These are phyloP conservation scores for Vulpes ferrilata DNA, from an alignment of 2,113 vertebrate species.

Conservation along the genomic window DNA sequence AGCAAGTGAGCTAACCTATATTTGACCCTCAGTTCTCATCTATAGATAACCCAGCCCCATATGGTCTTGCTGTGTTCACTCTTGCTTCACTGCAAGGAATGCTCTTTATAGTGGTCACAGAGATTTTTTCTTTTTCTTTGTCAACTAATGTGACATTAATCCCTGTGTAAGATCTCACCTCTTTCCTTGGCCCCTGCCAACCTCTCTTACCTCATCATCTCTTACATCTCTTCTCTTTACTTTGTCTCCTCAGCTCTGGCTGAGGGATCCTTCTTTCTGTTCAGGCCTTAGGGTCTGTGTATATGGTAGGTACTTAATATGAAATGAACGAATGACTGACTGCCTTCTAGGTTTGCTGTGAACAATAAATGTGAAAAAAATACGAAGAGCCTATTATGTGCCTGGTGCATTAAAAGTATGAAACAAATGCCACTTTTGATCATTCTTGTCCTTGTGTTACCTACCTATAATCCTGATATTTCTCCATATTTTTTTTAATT, in stretches of 20 bases:
- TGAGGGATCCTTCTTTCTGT: background rate
- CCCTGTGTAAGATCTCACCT: background rate
- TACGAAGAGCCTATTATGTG: background rate
- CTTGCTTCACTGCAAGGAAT: background rate
- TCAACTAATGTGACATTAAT: background rate
- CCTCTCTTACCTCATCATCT: background rate
- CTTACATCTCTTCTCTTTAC: rapidly evolving
- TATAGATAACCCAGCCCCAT: background rate
- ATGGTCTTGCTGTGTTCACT: background rate
- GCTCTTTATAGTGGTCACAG: background rate
- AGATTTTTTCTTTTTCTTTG: background rate
- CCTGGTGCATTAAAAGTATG: background rate
- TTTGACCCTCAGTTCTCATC: background rate
- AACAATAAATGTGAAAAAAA: background rate
- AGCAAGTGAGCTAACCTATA: background rate
- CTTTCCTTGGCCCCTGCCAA: background rate
- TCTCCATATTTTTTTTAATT: background rate
- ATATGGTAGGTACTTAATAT: background rate
- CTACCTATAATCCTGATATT: background rate
- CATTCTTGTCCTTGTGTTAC: background rate
- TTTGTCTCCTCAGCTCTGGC: background rate
- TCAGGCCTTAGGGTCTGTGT: background rate
- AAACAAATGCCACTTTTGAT: background rate
- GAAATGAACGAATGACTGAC: background rate
- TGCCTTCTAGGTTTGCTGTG: background rate